A percentile compares a stretch with the other conserved stretches of the same genome.
Evolutionary conservation across 2,888 invertebrate genomes (phyloP).

Genomic region (Hydriomena furcata): DNA sequence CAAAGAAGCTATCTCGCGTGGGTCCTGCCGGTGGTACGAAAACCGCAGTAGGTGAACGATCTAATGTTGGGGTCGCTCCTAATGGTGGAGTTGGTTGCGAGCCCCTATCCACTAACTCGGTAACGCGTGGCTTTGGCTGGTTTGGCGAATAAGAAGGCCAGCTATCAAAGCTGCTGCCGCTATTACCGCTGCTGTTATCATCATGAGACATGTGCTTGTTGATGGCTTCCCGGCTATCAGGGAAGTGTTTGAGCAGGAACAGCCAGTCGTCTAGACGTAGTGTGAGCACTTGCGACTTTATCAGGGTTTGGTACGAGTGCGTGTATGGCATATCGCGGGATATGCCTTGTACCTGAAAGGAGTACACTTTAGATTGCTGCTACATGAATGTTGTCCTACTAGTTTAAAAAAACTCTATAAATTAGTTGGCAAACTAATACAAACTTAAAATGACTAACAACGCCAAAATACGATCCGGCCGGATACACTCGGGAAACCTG

Average conservation of each 20-base stretch:
- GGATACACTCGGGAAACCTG: conserved; percentile 41
- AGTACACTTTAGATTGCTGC: no score
- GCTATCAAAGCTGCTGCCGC: neutral
- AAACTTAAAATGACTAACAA: conserved; percentile 43
- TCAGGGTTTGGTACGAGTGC: conserved; percentile 56
- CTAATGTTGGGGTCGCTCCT: neutral
- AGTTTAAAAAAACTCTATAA: neutral
- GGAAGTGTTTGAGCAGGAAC: conserved; percentile 61
- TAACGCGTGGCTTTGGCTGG: conserved; percentile 12
- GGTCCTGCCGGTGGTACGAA: conserved; percentile 21
- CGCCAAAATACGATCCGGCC: conserved; percentile 57
- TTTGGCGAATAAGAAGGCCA: conserved; percentile 12
- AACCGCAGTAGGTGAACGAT: conserved; percentile 6
- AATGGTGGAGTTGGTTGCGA: conserved; percentile 11
- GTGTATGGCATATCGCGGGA: conserved; percentile 50
- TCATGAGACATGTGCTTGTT: conserved; percentile 40
- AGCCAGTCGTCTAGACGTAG: conserved; percentile 61
- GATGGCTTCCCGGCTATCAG: conserved; percentile 51
- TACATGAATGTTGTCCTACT: no score
- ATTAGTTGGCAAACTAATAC: neutral
- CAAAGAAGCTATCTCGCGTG: neutral
- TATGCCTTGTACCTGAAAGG: conserved; percentile 59
- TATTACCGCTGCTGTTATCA: neutral
- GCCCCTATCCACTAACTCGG: conserved; percentile 17
- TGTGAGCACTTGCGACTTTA: conserved; percentile 61